Base-by-base conservation (phyloP, 1,140 invertebrate genomes). In the Tyrophagus putrescentiae region DNA sequence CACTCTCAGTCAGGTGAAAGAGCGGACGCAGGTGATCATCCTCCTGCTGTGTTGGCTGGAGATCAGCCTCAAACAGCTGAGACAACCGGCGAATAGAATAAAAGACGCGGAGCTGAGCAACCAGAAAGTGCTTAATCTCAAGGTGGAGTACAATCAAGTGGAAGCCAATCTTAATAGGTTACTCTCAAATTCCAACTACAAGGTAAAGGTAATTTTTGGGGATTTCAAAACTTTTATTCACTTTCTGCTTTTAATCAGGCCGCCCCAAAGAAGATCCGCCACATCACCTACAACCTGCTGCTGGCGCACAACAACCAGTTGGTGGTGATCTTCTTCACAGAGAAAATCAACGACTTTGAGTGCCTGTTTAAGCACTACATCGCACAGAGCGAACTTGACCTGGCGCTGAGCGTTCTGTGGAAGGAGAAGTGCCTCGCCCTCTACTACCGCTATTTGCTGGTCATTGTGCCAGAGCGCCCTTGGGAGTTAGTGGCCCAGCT, bases 31-130 rank as follows among this genome's bases (percentile, higher is more conserved):
- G 72, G 82, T 87, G 41, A 91, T 88, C 0, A 87, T 94, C 79
- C 77, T 96, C 29, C 83, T 92, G 0, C 79, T 93, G 34, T 96
- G 91, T 90, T 77, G 95, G 44, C 80, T 90, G 5, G 92, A 98
- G 71, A 73, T 97, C 23, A 93, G 84, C 73, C 75, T 95, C 63
- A 89, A 84, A 65, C 82, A 92, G 72, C 77, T 96, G 67, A 83
- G 85, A 53, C 68, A 79, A 29, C 70, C 57, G 63, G 74, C 80
- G 65, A 79, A 81, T 41, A 72, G n/a, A n/a, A n/a, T n/a, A n/a
- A n/a, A n/a, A n/a, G n/a, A n/a, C n/a, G n/a, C n/a, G n/a, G n/a
- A n/a, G n/a, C n/a, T n/a, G n/a, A n/a, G n/a, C n/a, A n/a, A n/a
- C n/a, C n/a, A n/a, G n/a, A n/a, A n/a, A n/a, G n/a, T n/a, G n/a